A percentile compares a stretch with the other conserved stretches of the same genome.
Conservation (phyloP, 2,797 vertebrate species). For the Sebastes kiyomatsui region DNA sequence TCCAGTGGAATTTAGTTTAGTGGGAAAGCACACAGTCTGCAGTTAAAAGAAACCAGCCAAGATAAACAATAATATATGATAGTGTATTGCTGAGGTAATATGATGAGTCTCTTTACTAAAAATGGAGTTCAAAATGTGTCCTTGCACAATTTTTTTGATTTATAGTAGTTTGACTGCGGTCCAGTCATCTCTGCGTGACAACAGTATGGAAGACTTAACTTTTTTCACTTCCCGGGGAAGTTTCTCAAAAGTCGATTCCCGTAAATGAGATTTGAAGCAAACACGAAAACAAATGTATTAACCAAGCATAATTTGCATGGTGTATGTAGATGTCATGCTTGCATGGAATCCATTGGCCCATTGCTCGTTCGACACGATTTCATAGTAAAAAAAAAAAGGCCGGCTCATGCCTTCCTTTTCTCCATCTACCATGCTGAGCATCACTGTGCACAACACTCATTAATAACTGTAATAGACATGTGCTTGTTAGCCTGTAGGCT, state of each 20-base stretch:
- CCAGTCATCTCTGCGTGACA: conserved; percentile 34
- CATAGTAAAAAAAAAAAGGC: conserved; percentile 3
- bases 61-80: background rate
- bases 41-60: conserved; percentile 26
- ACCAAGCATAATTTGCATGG: conserved; percentile 74
- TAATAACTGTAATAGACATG: conserved; percentile 25
- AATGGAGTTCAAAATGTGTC: conserved; percentile 12
- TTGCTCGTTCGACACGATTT: conserved; percentile 27
- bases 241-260: conserved; percentile 33
- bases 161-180: conserved; percentile 5
- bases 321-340: conserved; percentile 71
- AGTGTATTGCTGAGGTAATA: conserved; percentile 37
- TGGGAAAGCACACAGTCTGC: conserved; percentile 47
- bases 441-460: conserved; percentile 38
- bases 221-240: background rate
- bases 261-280: conserved; percentile 33
- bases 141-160: conserved; percentile 11
- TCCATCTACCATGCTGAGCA: conserved; percentile 20
- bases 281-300: conserved; percentile 42
- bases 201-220: background rate
- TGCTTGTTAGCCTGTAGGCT: conserved; percentile 48
- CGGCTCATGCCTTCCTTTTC: conserved; percentile 4
- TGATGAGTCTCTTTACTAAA: conserved; percentile 5
- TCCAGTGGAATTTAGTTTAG: conserved; percentile 34
- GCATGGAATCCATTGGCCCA: conserved; percentile 71